Evolutionary conservation across 2,113 vertebrate genomes (phyloP).

Genomic region (Labeo catla): DNA sequence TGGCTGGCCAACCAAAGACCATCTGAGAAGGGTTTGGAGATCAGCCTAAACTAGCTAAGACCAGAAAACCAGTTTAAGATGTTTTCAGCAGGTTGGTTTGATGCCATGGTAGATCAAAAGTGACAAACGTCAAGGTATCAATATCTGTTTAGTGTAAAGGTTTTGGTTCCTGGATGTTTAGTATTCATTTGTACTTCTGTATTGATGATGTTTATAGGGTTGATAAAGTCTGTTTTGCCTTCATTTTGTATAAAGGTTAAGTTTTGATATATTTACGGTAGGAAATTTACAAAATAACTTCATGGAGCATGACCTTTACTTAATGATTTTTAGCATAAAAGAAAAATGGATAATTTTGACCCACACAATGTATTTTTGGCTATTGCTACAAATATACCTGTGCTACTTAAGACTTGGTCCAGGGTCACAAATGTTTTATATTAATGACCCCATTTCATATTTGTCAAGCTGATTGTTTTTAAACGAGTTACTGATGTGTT

Average conservation of each 20-base stretch:
- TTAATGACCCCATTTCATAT: background rate
- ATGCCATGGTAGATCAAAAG: background rate
- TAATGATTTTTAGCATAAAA: too few relatives aligned
- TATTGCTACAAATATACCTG: too few relatives aligned
- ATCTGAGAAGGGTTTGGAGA: background rate
- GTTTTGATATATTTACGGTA: too few relatives aligned
- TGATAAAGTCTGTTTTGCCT: background rate
- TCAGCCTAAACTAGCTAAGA: background rate
- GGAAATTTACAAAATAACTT: too few relatives aligned
- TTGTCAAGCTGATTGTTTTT: background rate
- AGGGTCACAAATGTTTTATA: background rate
- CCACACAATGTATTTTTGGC: too few relatives aligned
- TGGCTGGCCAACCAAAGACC: background rate
- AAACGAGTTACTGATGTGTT: background rate
- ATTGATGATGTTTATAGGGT: background rate
- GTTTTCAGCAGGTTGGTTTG: background rate
- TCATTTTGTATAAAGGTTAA: background rate
- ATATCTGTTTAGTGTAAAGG: background rate
- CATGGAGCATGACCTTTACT: too few relatives aligned
- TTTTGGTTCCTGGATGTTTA: background rate
- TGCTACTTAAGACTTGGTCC: too few relatives aligned
- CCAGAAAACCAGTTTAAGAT: background rate
- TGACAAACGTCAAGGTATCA: background rate
- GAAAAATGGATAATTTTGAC: too few relatives aligned
- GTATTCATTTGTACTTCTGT: background rate